Conservation (phyloP, 2,797 vertebrate species). For the Taeniopygia guttata region DNA sequence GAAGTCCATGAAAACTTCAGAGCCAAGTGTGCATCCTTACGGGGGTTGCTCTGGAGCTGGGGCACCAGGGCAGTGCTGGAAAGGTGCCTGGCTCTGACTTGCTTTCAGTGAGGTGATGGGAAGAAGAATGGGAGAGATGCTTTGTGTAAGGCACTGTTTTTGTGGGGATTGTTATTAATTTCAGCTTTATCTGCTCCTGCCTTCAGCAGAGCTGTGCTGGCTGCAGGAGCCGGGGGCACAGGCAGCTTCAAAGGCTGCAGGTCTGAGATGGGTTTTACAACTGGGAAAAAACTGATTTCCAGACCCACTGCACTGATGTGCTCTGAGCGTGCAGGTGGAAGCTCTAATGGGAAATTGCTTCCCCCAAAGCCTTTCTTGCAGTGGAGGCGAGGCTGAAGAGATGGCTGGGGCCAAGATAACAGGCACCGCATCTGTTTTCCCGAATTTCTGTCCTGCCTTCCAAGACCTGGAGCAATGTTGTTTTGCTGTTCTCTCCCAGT, state of each 20-base stretch:
- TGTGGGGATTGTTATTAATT: background rate
- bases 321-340: rapidly evolving
- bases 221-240: background rate
- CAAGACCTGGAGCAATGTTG: background rate
- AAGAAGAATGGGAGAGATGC: background rate
- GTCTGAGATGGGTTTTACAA: background rate
- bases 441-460: background rate
- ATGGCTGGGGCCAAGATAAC: background rate
- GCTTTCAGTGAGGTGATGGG: rapidly evolving
- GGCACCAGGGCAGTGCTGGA: rapidly evolving
- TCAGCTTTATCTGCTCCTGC: background rate
- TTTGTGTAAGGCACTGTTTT: rapidly evolving
- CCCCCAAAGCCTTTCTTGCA: background rate
- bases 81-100: background rate
- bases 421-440: background rate
- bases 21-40: background rate
- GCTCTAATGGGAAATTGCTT: background rate
- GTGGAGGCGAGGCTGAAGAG: background rate
- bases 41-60: background rate
- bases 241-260: background rate
- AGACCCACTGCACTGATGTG: rapidly evolving
- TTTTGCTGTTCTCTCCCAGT: background rate
- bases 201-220: background rate
- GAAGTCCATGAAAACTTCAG: rapidly evolving
- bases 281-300: background rate